Percentiles rank a stretch among this genome's conserved stretches.
Evolutionary conservation across 2,888 invertebrate species (phyloP).

Genomic region (Xestia c-nigrum): DNA sequence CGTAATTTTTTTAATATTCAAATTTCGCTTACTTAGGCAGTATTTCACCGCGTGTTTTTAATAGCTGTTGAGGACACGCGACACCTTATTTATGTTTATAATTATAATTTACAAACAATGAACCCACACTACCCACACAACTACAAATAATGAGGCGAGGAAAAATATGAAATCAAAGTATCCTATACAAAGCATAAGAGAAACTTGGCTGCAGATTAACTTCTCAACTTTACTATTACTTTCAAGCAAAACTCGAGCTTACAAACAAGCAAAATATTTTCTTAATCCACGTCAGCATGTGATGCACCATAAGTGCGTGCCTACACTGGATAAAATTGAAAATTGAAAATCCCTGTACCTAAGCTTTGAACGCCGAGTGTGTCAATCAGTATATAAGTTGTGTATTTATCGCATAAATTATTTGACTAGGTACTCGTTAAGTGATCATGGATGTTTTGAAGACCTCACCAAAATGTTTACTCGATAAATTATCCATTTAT

Average conservation of each 20-base stretch:
- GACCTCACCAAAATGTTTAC: neutral
- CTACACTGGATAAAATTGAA: conserved; percentile 28
- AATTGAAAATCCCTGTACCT: conserved; percentile 40
- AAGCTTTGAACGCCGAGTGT: conserved; percentile 5
- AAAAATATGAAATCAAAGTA: neutral
- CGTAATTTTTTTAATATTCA: conserved; percentile 8
- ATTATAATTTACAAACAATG: conserved; percentile 8
- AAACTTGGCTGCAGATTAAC: neutral
- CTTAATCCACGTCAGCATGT: conserved; percentile 15
- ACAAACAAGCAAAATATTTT: conserved; percentile 1
- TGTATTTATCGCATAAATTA: neutral
- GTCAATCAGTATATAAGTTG: conserved; percentile 21
- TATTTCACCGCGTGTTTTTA: conserved; percentile 7
- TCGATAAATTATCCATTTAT: neutral
- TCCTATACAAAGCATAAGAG: too few species aligned
- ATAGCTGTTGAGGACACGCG: conserved; percentile 5
- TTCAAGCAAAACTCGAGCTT: neutral
- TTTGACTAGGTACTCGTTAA: conserved; percentile 8
- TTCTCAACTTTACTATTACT: neutral
- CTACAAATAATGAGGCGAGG: neutral
- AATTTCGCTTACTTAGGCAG: conserved; percentile 7
- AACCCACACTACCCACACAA: neutral
- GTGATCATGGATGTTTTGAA: neutral
- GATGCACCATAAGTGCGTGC: conserved; percentile 21
- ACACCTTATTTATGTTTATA: conserved; percentile 9